Conservation (phyloP, 2,113 vertebrate species). For the Polyodon spathula region DNA sequence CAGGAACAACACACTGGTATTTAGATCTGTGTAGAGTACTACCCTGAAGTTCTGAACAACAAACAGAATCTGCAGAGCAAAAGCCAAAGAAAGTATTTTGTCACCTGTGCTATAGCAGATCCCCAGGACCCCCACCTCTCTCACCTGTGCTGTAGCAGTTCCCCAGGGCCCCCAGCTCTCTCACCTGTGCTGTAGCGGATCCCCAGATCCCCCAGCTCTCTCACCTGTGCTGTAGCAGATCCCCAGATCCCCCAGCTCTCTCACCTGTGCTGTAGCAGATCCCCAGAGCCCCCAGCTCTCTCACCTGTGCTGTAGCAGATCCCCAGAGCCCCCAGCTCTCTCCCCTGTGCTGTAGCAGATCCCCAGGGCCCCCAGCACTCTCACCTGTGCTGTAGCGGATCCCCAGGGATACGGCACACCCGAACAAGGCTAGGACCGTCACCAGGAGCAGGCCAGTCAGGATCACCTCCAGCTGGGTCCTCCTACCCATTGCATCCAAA, state of each 20-base stretch:
- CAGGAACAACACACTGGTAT: background rate
- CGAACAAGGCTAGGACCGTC: slow-evolving; percentile 66
- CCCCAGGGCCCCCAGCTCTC: background rate
- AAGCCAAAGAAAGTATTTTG: background rate
- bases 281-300: slow-evolving; percentile 43
- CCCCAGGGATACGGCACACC: slow-evolving; percentile 66
- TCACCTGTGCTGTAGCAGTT: no score
- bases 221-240: slow-evolving; percentile 54
- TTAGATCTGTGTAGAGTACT: no score
- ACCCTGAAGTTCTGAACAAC: background rate
- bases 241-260: slow-evolving; percentile 45
- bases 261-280: slow-evolving; percentile 54
- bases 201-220: slow-evolving; percentile 40
- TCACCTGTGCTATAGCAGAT: background rate
- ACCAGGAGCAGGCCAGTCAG: slow-evolving; percentile 59
- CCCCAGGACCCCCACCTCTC: no score
- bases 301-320: slow-evolving; percentile 54
- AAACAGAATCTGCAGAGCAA: background rate
- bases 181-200: slow-evolving; percentile 62
- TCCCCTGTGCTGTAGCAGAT: slow-evolving; percentile 53
- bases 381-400: slow-evolving; percentile 54
- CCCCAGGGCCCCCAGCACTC: slow-evolving; percentile 60
- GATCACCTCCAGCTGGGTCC: slow-evolving; percentile 74
- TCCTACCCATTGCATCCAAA: slow-evolving; percentile 52
- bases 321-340: slow-evolving; percentile 43